phyloP scores from a whole-genome alignment of 2,113 vertebrate genomes.

The Ibidorhyncha struthersii region DNA sequence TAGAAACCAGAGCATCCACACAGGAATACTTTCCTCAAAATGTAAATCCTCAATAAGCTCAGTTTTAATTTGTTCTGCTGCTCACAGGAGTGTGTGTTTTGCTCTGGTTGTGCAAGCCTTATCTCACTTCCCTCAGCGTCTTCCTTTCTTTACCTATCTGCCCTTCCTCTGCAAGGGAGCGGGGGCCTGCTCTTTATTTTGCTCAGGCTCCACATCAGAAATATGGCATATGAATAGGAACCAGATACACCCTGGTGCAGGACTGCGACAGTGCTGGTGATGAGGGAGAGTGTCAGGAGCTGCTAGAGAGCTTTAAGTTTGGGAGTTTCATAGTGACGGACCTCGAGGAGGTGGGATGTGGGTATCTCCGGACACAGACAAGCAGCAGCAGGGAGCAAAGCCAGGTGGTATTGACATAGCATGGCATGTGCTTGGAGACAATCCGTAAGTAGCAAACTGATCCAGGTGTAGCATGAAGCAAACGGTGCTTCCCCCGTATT shows the following conservation, averaged over 20 bases:
- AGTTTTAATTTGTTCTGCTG: background rate
- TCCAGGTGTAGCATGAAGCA: background rate
- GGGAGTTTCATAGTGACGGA: background rate
- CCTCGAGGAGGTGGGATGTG: background rate
- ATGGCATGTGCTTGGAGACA: background rate
- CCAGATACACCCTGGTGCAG: background rate
- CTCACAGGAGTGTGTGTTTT: background rate
- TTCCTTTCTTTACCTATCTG: conserved; percentile 15
- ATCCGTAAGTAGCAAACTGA: background rate
- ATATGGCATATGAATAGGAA: background rate
- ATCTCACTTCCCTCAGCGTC: conserved; percentile 14
- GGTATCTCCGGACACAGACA: rapidly evolving
- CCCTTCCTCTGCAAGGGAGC: background rate
- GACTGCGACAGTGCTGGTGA: background rate
- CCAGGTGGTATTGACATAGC: no score
- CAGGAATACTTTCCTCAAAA: background rate
- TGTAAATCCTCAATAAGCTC: background rate
- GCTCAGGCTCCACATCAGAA: background rate
- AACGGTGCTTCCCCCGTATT: background rate
- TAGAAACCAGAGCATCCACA: background rate
- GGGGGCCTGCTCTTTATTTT: background rate
- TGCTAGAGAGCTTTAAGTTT: background rate
- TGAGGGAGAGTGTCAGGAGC: background rate
- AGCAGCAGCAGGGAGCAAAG: background rate
- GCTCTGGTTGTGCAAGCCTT: background rate